These are phyloP conservation scores for Channallabes apus DNA, from an alignment of 2,797 vertebrate genomes.

Conservation along the genomic window DNA sequence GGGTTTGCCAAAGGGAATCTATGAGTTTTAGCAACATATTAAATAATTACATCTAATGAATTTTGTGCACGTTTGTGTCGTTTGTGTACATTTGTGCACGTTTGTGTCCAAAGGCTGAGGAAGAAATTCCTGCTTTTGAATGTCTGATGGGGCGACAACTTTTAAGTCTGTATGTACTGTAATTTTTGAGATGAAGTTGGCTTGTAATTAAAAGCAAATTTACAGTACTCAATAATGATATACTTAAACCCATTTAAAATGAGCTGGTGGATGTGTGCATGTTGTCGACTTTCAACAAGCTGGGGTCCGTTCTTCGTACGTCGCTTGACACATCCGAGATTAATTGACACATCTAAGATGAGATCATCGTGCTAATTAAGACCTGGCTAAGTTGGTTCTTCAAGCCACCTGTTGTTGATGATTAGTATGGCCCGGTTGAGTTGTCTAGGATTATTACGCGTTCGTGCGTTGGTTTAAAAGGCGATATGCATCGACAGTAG, in stretches of 20 bases:
- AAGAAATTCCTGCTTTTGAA: background rate
- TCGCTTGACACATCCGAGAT: too few species aligned
- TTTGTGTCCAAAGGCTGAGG: background rate
- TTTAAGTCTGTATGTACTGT: background rate
- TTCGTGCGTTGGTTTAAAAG: too few species aligned
- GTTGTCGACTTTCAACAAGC: background rate
- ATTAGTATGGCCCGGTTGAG: too few species aligned
- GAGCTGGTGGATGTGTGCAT: background rate
- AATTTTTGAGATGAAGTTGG: background rate
- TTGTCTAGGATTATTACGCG: too few species aligned
- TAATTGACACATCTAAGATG: too few species aligned
- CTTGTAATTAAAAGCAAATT: background rate
- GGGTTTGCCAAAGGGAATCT: background rate
- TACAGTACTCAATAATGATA: background rate
- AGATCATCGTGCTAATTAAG: too few species aligned
- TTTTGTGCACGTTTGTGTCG: background rate
- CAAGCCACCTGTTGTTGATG: too few species aligned
- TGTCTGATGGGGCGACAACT: background rate
- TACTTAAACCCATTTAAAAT: background rate
- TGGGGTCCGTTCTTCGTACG: too few species aligned
- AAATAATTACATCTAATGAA: background rate
- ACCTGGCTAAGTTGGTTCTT: too few species aligned
- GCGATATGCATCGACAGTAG: too few species aligned
- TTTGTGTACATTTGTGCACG: too few species aligned
- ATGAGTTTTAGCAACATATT: background rate